Base-by-base conservation (phyloP, 2,797 vertebrate species). In the Mus minutoides region DNA sequence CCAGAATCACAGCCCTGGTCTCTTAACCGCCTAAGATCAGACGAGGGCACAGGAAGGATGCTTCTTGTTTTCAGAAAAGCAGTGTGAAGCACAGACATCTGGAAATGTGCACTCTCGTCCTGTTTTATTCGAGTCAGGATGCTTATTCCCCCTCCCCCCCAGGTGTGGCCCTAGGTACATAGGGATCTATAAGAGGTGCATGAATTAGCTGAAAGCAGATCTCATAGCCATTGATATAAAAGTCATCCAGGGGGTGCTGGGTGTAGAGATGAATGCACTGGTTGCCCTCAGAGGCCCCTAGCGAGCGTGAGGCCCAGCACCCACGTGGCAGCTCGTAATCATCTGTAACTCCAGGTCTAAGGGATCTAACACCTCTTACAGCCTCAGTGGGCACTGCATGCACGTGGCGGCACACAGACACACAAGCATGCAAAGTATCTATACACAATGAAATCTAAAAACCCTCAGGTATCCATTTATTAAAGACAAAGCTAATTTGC, bases 61-160 rank as follows among this genome's bases (percentile, higher is more conserved):
- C 84, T 90, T 95, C 6, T 40, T 79, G 43, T 86, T 94, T 90
- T 84, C 9, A 29, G 37, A 52, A 43, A 19, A 46, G 71, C 46
- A 52, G 3, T 64, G 46, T 43, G 52, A 75, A 62, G 3, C 26
- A n/a, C 31, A 56, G 60, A 88, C 49, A 62, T n/a, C 31, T 0
- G 3, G 43, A 31, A 80, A 71, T 3, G 11, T 24, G 10, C 22
- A 12, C 49, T 94, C 46, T 92, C 2, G 13, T 10, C 71, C 71
- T 9, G 24, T 52, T 88, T 76, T 56, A 56, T 31, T 34, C 31
- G 7, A 71, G 73, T 56, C 2, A 26, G 49, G 14, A 37, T 73
- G 22, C 34, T 71, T 54, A 17, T 1, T 21, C 0, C 34, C 7
- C 7, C 7, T 10, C 1, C 7, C 7, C 22, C 26, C 64, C 31